Conservation (phyloP, 2,797 vertebrate genomes). For the Gymnothorax reevesii region DNA sequence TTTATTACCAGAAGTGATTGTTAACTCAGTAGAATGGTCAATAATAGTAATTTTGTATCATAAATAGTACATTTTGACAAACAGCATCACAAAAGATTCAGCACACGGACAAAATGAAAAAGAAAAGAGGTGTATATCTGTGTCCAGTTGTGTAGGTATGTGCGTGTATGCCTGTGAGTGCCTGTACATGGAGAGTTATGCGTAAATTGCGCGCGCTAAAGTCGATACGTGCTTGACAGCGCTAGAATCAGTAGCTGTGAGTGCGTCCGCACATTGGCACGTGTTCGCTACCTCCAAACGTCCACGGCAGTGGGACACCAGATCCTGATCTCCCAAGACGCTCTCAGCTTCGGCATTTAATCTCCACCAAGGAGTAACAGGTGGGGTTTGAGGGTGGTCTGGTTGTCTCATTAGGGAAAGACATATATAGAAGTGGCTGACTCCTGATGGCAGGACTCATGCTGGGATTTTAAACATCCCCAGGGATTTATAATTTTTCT, state of each 20-base stretch:
- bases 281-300: not conserved
- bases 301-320: not conserved
- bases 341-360: not conserved
- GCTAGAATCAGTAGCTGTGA: not conserved
- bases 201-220: too few species aligned
- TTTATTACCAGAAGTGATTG: too few species aligned
- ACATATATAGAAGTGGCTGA: not conserved
- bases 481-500: too few species aligned
- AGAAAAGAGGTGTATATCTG: not conserved
- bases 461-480: not conserved
- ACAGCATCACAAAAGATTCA: not conserved
- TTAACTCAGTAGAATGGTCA: too few species aligned
- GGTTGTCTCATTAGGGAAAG: not conserved
- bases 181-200: not conserved
- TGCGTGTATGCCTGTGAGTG: too few species aligned
- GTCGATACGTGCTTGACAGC: not conserved
- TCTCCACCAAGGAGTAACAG: not conserved
- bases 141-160: too few species aligned
- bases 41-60: too few species aligned
- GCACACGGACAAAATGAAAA: not conserved
- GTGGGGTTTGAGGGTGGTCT: not conserved
- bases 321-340: not conserved
- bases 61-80: not conserved
- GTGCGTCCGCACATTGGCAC: not conserved
- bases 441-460: not conserved